Conservation (phyloP, 2,113 vertebrate genomes). For the Leuciscus idus region DNA sequence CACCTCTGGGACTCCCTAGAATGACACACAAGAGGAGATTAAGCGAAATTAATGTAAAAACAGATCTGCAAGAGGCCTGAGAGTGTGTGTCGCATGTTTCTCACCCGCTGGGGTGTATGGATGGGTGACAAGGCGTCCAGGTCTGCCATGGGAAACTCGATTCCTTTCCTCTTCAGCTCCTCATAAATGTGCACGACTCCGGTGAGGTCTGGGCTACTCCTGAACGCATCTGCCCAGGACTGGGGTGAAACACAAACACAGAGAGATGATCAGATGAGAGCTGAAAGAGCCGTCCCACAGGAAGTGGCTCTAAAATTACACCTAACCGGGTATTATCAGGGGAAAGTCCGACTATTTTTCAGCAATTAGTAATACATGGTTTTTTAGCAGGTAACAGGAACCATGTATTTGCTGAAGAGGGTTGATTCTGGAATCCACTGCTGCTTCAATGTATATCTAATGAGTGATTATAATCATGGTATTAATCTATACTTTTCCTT, state of each 20-base stretch:
- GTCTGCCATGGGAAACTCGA: constrained; percentile 97
- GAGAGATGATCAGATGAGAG: too few relatives aligned
- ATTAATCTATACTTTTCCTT: too few relatives aligned
- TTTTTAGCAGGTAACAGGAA: not conserved
- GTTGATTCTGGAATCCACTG: too few relatives aligned
- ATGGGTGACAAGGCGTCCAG: constrained; percentile 95
- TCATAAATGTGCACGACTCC: constrained; percentile 99
- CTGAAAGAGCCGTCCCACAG: not conserved
- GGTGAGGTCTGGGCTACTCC: constrained; percentile 95
- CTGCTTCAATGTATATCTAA: too few relatives aligned
- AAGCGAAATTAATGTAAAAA: not conserved
- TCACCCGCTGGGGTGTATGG: constrained; percentile 97
- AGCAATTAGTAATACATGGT: not conserved
- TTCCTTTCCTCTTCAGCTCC: constrained; percentile 95
- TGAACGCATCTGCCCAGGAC: constrained; percentile 98
- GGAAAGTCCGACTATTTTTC: not conserved
- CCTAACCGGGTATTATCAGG: not conserved
- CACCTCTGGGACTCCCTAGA: constrained; percentile 81
- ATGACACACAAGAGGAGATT: not conserved
- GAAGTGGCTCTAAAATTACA: not conserved
- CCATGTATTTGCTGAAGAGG: not conserved
- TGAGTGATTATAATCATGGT: too few relatives aligned
- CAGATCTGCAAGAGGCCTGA: not conserved
- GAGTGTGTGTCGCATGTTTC: constrained; percentile 24
- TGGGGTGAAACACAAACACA: constrained; percentile 58